phyloP scores from a whole-genome alignment of 2,113 vertebrate species.

The Corydoras maculifer region DNA sequence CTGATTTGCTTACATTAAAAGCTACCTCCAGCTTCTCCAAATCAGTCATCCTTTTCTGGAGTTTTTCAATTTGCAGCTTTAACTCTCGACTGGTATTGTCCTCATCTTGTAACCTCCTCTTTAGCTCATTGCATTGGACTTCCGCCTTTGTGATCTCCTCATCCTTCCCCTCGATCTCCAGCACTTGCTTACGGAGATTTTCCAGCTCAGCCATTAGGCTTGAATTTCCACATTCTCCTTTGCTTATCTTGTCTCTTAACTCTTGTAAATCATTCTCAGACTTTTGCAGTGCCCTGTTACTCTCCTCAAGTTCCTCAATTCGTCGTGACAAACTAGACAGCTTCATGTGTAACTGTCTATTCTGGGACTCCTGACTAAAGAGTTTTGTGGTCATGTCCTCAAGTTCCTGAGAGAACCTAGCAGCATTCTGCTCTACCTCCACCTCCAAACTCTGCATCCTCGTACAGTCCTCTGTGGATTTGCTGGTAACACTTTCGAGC shows the following conservation, averaged over 20 bases:
- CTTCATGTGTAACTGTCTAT: conserved; percentile 78
- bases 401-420: conserved; percentile 75
- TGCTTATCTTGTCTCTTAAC: conserved; percentile 83
- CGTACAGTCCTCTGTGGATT: conserved; percentile 79
- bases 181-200: conserved; percentile 81
- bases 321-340: conserved; percentile 67
- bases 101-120: conserved; percentile 80
- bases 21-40: conserved; percentile 84
- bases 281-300: conserved; percentile 76
- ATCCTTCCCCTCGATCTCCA: conserved; percentile 96
- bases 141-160: conserved; percentile 91
- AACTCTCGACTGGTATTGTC: conserved; percentile 79
- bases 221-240: conserved; percentile 83
- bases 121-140: conserved; percentile 81
- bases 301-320: conserved; percentile 86
- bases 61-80: conserved; percentile 81
- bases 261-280: conserved; percentile 87
- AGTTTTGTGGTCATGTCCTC: conserved; percentile 84
- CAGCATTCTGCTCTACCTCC: conserved; percentile 76
- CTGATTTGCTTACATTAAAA: conserved; percentile 77
- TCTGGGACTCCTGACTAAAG: conserved; percentile 77
- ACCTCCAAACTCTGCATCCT: conserved; percentile 79
- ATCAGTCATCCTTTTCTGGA: conserved; percentile 87
- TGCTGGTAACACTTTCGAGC: conserved; percentile 57
- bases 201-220: conserved; percentile 86